Percentiles rank a stretch among this genome's conserved stretches.
These are phyloP conservation scores for Ianthella basta DNA, from an alignment of 37 sponge, comb jelly and placozoan species.

Conservation along the genomic window DNA sequence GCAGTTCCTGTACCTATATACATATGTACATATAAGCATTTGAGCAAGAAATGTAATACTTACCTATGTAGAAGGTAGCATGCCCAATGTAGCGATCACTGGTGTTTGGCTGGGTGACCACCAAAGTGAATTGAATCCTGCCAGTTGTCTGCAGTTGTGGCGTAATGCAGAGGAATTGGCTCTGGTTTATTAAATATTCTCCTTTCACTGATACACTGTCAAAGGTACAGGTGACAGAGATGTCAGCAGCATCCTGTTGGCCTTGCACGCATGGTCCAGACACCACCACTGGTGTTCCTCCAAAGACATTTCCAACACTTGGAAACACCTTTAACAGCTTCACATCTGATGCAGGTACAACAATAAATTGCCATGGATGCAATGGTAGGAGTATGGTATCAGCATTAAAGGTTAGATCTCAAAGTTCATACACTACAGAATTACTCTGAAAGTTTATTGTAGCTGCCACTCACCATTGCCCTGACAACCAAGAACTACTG, in stretches of 20 bases:
- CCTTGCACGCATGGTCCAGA: conserved; percentile 1
- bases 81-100: background rate
- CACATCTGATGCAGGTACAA: background rate
- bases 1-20: too few relatives aligned
- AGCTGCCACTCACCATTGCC: too few relatives aligned
- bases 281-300: conserved; percentile 25
- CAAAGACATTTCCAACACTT: conserved; percentile 4
- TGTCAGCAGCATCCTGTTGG: background rate
- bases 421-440: too few relatives aligned
- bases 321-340: background rate
- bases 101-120: background rate
- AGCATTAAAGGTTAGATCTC: too few relatives aligned
- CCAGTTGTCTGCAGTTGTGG: conserved; percentile 3
- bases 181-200: background rate
- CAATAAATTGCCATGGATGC: too few relatives aligned
- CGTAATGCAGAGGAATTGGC: background rate
- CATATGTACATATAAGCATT: too few relatives aligned
- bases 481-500: background rate
- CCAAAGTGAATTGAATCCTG: conserved; percentile 1
- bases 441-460: too few relatives aligned
- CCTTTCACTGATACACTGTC: background rate
- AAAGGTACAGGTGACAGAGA: background rate
- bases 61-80: conserved; percentile 5
- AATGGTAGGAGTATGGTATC: too few relatives aligned
- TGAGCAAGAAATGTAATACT: too few relatives aligned